phyloP scores from a whole-genome alignment of 2,113 vertebrate species.

The Mesembrinibis cayennensis region DNA sequence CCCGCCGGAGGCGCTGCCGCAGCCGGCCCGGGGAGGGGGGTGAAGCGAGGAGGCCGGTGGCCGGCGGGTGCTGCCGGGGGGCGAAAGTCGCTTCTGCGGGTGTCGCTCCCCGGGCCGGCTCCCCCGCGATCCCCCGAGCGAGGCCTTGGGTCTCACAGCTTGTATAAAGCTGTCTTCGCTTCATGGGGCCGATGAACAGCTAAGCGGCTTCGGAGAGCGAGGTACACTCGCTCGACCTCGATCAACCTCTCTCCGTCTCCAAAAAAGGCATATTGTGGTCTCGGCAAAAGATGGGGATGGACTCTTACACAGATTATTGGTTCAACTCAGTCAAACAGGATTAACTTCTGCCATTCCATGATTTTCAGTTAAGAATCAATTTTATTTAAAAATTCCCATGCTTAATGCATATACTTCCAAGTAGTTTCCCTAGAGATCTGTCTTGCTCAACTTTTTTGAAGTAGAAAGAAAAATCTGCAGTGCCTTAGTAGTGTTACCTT shows the following conservation, averaged over 20 bases:
- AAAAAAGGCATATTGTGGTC: accelerated
- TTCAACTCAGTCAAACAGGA: not conserved
- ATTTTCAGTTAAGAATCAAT: not conserved
- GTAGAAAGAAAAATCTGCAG: not conserved
- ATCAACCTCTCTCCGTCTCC: accelerated
- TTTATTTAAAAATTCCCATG: not conserved
- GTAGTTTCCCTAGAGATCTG: not conserved
- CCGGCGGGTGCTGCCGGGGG: not conserved
- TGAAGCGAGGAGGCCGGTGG: too few relatives aligned
- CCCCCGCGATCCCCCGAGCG: not conserved
- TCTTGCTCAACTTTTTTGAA: not conserved
- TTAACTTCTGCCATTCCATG: accelerated
- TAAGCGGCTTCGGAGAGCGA: not conserved
- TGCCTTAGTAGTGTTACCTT: not conserved
- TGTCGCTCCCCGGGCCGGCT: not conserved
- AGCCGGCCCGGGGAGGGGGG: not conserved
- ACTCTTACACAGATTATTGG: too few relatives aligned
- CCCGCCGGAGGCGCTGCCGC: not conserved
- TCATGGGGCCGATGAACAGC: accelerated
- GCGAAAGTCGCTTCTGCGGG: accelerated
- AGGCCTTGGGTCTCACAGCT: accelerated
- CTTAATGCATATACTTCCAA: accelerated
- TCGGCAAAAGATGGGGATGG: accelerated
- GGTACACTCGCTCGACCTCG: too few relatives aligned
- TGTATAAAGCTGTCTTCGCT: not conserved